Conservation (phyloP, 2,113 vertebrate genomes). For the Heptranchias perlo region DNA sequence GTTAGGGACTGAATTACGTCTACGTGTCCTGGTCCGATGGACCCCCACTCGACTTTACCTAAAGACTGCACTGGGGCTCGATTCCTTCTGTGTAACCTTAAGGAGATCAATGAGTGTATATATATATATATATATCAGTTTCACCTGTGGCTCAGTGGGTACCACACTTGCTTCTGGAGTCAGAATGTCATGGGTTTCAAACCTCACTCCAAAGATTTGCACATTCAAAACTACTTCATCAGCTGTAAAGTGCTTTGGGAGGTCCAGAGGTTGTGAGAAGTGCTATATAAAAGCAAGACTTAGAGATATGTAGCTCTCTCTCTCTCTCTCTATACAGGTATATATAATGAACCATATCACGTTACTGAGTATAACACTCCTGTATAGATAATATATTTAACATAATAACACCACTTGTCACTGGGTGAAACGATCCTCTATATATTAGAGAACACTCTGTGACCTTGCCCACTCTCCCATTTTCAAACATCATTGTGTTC, state of each 20-base stretch:
- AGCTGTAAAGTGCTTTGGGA: neutral
- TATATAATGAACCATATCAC: neutral
- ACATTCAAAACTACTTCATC: neutral
- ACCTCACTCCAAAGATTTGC: neutral
- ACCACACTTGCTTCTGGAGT: too few species aligned
- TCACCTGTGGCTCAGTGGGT: too few species aligned
- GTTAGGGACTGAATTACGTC: neutral
- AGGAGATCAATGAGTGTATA: neutral
- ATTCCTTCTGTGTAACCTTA: neutral
- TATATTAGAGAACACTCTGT: neutral
- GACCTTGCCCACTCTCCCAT: neutral
- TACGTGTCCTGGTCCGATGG: neutral
- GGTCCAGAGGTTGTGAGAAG: neutral
- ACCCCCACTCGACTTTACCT: neutral
- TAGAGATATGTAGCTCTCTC: too few species aligned
- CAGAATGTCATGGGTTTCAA: neutral
- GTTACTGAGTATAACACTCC: neutral
- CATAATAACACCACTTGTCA: neutral
- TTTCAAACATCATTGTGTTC: neutral
- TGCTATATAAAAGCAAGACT: neutral
- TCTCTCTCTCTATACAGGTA: neutral
- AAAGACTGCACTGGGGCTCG: neutral
- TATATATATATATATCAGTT: neutral
- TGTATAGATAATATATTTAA: neutral
- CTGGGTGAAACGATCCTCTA: neutral